Percentiles rank a stretch among this genome's conserved stretches.
Conservation (phyloP, 2,888 invertebrate genomes). For the Xestobium rufovillosum region DNA sequence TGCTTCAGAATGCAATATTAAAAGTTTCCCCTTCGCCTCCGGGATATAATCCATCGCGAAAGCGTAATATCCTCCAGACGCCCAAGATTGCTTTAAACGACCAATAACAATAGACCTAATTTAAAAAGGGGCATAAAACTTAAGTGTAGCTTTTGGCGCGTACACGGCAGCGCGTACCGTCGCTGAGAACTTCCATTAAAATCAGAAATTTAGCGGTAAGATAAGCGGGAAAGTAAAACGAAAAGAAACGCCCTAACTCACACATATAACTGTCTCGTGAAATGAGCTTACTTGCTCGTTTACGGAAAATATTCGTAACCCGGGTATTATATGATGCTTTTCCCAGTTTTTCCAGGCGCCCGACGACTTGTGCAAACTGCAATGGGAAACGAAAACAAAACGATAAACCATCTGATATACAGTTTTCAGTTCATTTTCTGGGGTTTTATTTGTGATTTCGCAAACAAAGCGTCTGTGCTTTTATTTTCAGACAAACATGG, state of each 20-base stretch:
- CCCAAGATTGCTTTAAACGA: conserved; percentile 40
- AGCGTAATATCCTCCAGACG: conserved; percentile 38
- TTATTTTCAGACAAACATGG: conserved; percentile 30
- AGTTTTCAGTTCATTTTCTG: conserved; percentile 42
- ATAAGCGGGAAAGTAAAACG: conserved; percentile 46
- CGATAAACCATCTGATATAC: conserved; percentile 41
- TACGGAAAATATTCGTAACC: conserved; percentile 37
- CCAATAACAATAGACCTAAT: conserved; percentile 43
- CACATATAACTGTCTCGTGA: conserved; percentile 41
- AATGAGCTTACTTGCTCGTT: conserved; percentile 41
- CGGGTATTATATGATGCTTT: conserved; percentile 37
- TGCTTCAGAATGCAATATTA: conserved; percentile 18
- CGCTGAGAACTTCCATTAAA: conserved; percentile 50
- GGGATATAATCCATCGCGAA: conserved; percentile 35
- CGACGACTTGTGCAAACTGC: conserved; percentile 35
- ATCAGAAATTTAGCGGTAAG: conserved; percentile 52
- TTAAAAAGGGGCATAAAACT: conserved; percentile 42
- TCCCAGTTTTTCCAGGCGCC: conserved; percentile 35
- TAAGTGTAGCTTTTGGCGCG: conserved; percentile 39
- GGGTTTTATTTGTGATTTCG: conserved; percentile 36
- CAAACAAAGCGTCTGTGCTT: conserved; percentile 34
- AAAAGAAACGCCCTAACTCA: conserved; percentile 43
- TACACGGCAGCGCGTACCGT: conserved; percentile 25
- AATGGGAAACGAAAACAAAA: conserved; percentile 42
- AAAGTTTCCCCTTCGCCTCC: conserved; percentile 32